These are phyloP conservation scores for Willisornis vidua DNA, from an alignment of 2,113 vertebrate species.

Conservation along the genomic window DNA sequence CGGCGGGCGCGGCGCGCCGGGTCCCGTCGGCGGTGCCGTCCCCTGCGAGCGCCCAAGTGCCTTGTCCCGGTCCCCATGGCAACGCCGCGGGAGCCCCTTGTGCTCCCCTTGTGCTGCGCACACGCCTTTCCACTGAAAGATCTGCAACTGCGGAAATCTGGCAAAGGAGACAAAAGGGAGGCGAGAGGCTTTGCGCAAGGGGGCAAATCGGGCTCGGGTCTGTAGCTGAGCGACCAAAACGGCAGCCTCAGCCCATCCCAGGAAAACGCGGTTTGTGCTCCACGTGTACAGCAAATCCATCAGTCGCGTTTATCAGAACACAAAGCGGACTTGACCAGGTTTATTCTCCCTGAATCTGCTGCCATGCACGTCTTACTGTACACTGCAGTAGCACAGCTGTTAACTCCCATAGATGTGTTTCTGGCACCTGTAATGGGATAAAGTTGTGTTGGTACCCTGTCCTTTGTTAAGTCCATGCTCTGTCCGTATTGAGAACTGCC, in stretches of 20 bases:
- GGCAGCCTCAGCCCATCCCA: neutral
- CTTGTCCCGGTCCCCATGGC: neutral
- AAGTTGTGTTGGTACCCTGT: neutral
- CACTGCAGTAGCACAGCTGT: neutral
- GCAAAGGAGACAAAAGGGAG: neutral
- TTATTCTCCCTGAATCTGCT: neutral
- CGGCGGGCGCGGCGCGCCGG: too few species aligned
- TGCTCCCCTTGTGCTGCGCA: neutral
- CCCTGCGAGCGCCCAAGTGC: neutral
- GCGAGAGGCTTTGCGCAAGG: too few species aligned
- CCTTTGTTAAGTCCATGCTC: neutral
- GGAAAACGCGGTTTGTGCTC: fast-evolving
- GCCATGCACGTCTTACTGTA: fast-evolving
- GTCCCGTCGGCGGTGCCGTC: neutral
- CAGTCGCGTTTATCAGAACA: fast-evolving
- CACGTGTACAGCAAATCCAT: fast-evolving
- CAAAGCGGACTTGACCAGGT: fast-evolving
- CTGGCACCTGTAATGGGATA: neutral
- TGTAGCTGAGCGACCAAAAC: fast-evolving
- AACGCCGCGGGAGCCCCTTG: neutral
- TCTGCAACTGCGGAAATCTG: neutral
- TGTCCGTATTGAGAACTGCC: neutral
- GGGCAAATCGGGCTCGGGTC: neutral
- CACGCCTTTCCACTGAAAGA: neutral
- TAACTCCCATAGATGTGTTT: neutral